Evolutionary conservation across 2,888 invertebrate species (phyloP).

Genomic region (Hyposoter didymator): DNA sequence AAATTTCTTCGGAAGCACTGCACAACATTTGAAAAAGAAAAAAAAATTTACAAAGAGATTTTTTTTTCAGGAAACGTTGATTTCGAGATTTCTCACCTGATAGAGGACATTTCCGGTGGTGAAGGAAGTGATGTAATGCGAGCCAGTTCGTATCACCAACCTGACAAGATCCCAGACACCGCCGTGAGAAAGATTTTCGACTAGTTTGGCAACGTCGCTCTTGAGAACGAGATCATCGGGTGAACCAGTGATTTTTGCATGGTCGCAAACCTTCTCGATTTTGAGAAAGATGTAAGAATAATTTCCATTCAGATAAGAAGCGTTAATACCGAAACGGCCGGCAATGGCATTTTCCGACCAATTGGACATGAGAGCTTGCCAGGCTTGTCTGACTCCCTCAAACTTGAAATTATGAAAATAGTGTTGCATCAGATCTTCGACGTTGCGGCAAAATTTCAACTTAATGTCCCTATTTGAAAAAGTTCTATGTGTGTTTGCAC

Average conservation of each 20-base stretch:
- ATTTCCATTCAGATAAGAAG: constrained; percentile 92
- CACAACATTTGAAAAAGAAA: too few relatives aligned
- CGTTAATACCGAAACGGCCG: constrained; percentile 93
- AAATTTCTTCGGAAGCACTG: too few relatives aligned
- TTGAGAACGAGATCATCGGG: constrained; percentile 88
- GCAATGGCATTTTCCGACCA: constrained; percentile 94
- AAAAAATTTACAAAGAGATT: too few relatives aligned
- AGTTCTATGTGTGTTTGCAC: constrained; percentile 65
- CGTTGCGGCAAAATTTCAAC: constrained; percentile 96
- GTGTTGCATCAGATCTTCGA: constrained; percentile 93
- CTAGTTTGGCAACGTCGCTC: constrained; percentile 89
- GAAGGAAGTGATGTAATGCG: constrained; percentile 94
- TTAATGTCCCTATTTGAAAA: constrained; percentile 95
- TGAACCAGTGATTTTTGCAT: constrained; percentile 87
- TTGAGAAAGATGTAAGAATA: constrained; percentile 92
- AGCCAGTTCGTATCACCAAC: constrained; percentile 93
- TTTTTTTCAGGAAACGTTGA: too few relatives aligned
- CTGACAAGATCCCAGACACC: constrained; percentile 91
- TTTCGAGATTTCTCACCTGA: constrained; percentile 85
- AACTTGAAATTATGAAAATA: constrained; percentile 95
- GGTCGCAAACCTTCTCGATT: constrained; percentile 91
- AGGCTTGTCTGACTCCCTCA: constrained; percentile 93
- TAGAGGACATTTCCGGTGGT: constrained; percentile 95
- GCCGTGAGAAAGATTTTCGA: constrained; percentile 88
- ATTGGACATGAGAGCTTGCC: constrained; percentile 94